Percentiles rank a stretch among this genome's conserved stretches.
Evolutionary conservation across 1,140 invertebrate genomes (phyloP).

Genomic region (Ericerus pela): DNA sequence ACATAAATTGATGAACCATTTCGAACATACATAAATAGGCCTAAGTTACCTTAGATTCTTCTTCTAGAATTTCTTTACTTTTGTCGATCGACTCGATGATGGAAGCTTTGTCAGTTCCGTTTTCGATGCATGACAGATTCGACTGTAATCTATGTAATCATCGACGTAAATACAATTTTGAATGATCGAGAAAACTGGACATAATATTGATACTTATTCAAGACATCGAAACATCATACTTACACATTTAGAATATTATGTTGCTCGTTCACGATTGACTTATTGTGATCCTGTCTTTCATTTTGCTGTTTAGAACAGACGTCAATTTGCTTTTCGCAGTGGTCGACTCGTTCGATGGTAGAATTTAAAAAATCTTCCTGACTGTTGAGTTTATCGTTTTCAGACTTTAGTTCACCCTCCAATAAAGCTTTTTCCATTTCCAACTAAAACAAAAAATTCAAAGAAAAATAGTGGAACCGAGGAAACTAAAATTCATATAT

Average conservation of each 20-base stretch:
- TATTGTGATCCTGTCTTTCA: constrained; percentile 33
- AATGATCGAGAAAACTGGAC: neutral
- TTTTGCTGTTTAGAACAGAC: constrained; percentile 31
- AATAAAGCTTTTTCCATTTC: constrained; percentile 70
- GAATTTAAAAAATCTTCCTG: constrained; percentile 53
- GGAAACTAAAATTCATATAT: neutral
- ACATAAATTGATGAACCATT: no score
- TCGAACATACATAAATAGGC: no score
- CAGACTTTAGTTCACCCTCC: constrained; percentile 62
- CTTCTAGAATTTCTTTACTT: constrained; percentile 7
- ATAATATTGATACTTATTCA: neutral
- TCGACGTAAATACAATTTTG: neutral
- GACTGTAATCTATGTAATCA: neutral
- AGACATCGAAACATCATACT: neutral
- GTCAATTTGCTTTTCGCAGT: constrained; percentile 38
- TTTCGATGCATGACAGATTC: neutral
- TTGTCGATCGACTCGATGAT: neutral
- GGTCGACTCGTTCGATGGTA: constrained; percentile 42
- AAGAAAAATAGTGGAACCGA: constrained; percentile 18
- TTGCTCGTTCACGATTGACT: constrained; percentile 20
- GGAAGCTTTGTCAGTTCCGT: constrained; percentile 5
- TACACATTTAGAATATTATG: constrained; percentile 18
- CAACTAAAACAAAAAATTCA: constrained; percentile 52
- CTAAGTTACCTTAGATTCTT: constrained; percentile 6
- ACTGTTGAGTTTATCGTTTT: constrained; percentile 48